Conservation (phyloP, 2,113 vertebrate species). For the Delphinus delphis region DNA sequence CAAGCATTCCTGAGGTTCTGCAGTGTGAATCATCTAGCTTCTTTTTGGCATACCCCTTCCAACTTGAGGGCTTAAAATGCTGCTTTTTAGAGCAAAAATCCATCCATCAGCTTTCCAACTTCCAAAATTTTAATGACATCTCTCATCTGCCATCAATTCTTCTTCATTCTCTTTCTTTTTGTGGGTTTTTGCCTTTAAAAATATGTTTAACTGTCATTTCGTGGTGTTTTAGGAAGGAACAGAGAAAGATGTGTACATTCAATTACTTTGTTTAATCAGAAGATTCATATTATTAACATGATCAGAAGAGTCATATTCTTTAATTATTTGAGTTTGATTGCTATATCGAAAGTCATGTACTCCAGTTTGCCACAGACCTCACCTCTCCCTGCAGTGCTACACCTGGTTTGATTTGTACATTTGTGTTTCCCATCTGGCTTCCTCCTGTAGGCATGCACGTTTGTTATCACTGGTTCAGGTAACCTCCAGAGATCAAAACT, state of each 20-base stretch:
- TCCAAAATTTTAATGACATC: neutral
- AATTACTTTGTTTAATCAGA: conserved; percentile 4
- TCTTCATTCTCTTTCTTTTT: neutral
- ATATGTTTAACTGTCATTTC: neutral
- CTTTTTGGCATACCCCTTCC: neutral
- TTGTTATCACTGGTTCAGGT: neutral
- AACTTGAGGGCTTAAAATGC: neutral
- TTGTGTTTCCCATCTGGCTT: neutral
- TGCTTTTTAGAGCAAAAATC: neutral
- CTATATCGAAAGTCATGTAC: neutral
- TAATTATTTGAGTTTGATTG: neutral
- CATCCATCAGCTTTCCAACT: neutral
- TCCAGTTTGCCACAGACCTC: neutral
- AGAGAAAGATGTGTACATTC: neutral
- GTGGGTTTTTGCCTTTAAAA: neutral
- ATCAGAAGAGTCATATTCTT: neutral
- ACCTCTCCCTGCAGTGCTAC: neutral
- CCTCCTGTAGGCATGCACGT: neutral
- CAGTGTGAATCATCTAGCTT: neutral
- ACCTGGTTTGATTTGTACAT: too few relatives aligned
- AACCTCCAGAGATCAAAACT: neutral
- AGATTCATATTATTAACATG: neutral
- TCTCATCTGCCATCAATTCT: neutral
- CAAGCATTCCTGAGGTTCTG: neutral
- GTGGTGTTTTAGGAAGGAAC: neutral